phyloP scores from a whole-genome alignment of 2,113 vertebrate species.

The Irena cyanogastra region DNA sequence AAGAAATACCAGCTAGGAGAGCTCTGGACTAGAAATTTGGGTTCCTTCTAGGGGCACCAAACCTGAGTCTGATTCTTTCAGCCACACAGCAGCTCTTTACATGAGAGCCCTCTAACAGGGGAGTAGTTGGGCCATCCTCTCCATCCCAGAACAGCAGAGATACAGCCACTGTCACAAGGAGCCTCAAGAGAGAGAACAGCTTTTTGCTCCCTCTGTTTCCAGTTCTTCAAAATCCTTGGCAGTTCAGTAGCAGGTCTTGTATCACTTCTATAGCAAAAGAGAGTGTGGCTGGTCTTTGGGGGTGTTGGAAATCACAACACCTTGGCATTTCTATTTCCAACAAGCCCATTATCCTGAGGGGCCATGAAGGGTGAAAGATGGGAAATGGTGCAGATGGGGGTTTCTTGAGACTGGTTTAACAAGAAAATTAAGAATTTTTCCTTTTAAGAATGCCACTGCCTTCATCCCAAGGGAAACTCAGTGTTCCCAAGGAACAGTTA shows the following conservation, averaged over 20 bases:
- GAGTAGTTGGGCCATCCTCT: not conserved
- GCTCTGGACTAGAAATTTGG: not conserved
- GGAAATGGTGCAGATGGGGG: not conserved
- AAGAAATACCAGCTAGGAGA: not conserved
- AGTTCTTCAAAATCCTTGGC: not conserved
- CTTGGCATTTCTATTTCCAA: not conserved
- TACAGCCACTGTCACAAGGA: not conserved
- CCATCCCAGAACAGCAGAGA: not conserved
- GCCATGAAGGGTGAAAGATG: not conserved
- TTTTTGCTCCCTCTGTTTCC: not conserved
- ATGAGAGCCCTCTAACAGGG: not conserved
- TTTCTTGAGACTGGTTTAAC: not conserved
- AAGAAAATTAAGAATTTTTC: not conserved
- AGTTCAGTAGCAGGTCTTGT: not conserved
- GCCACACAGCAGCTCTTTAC: not conserved
- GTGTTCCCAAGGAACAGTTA: not conserved
- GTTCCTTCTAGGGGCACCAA: not conserved
- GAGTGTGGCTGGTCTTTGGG: too few relatives aligned
- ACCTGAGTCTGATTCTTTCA: not conserved
- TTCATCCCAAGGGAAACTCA: not conserved
- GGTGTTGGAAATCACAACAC: not conserved
- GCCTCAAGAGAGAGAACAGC: not conserved
- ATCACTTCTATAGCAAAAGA: not conserved
- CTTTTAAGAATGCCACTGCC: not conserved
- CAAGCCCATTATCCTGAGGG: not conserved